Base-by-base conservation (phyloP, 2,797 vertebrate species). In the Nyctibius grandis region DNA sequence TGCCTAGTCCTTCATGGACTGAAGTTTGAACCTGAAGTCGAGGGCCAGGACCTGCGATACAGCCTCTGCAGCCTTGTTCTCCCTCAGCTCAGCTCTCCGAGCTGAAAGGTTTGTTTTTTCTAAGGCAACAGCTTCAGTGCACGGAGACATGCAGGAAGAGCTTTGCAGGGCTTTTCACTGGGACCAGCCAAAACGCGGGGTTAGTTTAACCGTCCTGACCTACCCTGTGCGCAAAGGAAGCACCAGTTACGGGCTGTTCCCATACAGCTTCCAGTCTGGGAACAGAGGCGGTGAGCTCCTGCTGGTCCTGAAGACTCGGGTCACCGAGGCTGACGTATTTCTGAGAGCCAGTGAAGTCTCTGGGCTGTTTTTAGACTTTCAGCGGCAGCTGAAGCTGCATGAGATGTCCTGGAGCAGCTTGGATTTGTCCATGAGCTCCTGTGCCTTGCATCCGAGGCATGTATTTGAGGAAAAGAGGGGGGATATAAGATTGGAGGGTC, bases 351-450 rank as follows among this genome's bases (percentile, higher is more conserved):
- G 33, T 65, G 16, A 28, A 87, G 65, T 76, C 80, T 84, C 34
- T 26, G 65, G 54, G 69, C 61, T 81, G 74, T 72, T 88, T 94
- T 95, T 94, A 95, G 91, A 51, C 31, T 53, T 91, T 13, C 33
- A 56, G 65, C 31, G 45, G 15, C 38, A 88, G 79, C 72, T 57
- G 9, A 26, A 44, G 75, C 61, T 87, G 29, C 25, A 13, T 65
- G 50, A 81, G 61, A 70, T 51, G 48, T 70, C 42, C 57, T 74
- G 69, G 36, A 89, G 91, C 50, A 61, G n/a, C 63, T 86, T 60
- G 34, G 0, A 78, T 78, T 53, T 61, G 65, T 79, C 79, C 2
- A 0, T 53, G 50, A 74, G 45, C 38, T 74, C 56, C 45, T 56
- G 31, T 1, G 4, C 40, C 34, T 95, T 89, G 50, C 3, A 6